Evolutionary conservation across 1,140 invertebrate species (phyloP).

Genomic region (Palaemon carinicauda): DNA sequence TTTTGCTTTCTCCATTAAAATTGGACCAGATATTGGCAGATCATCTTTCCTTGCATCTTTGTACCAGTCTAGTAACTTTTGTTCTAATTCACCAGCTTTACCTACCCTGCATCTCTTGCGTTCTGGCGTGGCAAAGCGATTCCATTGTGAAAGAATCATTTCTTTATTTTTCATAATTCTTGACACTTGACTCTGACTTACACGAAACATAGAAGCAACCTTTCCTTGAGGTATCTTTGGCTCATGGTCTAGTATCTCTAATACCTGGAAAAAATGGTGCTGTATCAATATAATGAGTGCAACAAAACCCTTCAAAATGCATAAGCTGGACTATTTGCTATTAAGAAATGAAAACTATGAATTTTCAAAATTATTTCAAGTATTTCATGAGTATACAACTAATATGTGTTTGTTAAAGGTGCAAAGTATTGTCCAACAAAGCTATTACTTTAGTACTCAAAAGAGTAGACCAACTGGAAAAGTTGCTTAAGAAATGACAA

Average conservation of each 20-base stretch:
- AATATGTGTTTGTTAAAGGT: too few relatives aligned
- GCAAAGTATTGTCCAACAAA: too few relatives aligned
- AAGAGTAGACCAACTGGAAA: too few relatives aligned
- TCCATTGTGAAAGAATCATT: conserved; percentile 36
- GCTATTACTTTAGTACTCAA: too few relatives aligned
- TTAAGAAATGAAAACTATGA: too few relatives aligned
- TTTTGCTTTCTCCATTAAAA: conserved; percentile 54
- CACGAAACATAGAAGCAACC: conserved; percentile 51
- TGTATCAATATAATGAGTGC: not conserved
- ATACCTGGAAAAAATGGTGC: conserved; percentile 24
- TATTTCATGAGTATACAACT: too few relatives aligned
- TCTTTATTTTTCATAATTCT: conserved; percentile 53
- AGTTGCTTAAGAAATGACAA: too few relatives aligned
- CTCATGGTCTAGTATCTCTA: conserved; percentile 46
- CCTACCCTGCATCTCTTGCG: conserved; percentile 40
- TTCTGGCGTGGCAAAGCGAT: conserved; percentile 37
- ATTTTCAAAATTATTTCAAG: too few relatives aligned
- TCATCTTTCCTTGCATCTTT: conserved; percentile 46
- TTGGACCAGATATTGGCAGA: conserved; percentile 49
- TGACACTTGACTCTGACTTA: conserved; percentile 53
- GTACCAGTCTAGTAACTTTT: conserved; percentile 49
- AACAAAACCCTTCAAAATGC: too few relatives aligned
- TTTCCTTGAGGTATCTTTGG: conserved; percentile 52
- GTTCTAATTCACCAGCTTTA: conserved; percentile 37
- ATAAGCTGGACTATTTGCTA: too few relatives aligned